Evolutionary conservation across 2,113 vertebrate species (phyloP), one percentile per base, ranked within the genome.

Genomic region (Halichoeres trimaculatus): DNA sequence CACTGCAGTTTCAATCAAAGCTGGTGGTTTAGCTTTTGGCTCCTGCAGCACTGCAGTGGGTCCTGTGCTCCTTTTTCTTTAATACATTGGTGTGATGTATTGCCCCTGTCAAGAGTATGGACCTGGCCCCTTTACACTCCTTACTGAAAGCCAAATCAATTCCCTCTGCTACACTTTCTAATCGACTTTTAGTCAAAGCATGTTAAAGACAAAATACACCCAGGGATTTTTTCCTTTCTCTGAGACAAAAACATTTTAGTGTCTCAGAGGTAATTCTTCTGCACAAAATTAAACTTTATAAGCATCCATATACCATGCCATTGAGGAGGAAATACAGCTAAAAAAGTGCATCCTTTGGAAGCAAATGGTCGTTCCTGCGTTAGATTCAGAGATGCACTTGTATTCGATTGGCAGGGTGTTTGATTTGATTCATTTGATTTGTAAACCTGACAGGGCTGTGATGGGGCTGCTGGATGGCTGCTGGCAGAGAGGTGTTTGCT

Each of bases 31-130:
- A 67, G 30, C 50, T 57, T 36, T 24, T 22, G 19, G 58, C 56
- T 12, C 22, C 17, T 13, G 50, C 24, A 36, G 54, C 47, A 20
- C 24, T 50, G 54, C 69, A 57, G 52, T n/a, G 22, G 22, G 11
- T 36, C 30, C 38, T 57, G 63, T 54, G 59, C 67, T 40, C 60
- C 11, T 66, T n/a, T 78, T 73, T 67, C 69, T 26, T 68, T 48
- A 36, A 50, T 36, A 60, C 55, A 62, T 77, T 76, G 73, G 76
- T 34, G 51, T 81, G 71, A 81, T 76, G 10, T 30, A 80, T 80
- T 41, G 35, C 60, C 36, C 58, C 69, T 81, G 74, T 80, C 78
- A 70, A 9, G 51, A 60, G 19, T 43, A 55, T 69, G 54, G 74
- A 76, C 43, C 64, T 50, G 8, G 22, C 24, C 23, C 5, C 20